A percentile compares a stretch with the other conserved stretches of the same genome.
Conservation (phyloP, 2,797 vertebrate genomes). For the Pitangus sulphuratus region DNA sequence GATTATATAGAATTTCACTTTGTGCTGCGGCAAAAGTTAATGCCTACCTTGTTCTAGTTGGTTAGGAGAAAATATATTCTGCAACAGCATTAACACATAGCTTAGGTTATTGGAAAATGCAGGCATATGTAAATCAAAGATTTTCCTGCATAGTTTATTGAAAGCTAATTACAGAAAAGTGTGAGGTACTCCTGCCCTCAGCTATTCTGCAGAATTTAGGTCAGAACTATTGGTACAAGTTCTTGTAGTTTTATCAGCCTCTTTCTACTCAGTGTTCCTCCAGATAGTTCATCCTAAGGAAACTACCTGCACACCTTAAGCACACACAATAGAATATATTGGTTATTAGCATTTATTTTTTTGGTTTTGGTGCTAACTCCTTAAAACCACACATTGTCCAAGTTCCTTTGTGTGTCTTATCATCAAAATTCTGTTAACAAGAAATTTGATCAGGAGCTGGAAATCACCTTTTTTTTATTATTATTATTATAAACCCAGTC, state of each 20-base stretch:
- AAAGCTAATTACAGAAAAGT: slow-evolving; percentile 11
- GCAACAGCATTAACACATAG: not conserved
- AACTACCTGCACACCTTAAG: not conserved
- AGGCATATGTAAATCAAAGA: not conserved
- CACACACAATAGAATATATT: not conserved
- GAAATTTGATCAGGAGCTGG: slow-evolving; percentile 17
- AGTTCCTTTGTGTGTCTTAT: not conserved
- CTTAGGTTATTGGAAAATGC: slow-evolving; percentile 2
- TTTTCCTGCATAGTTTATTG: not conserved
- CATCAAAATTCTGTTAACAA: not conserved
- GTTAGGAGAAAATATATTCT: slow-evolving; percentile 13
- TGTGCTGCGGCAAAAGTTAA: slow-evolving; percentile 29
- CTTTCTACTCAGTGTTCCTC: not conserved
- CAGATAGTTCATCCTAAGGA: not conserved
- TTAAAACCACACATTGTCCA: not conserved
- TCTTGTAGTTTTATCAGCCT: not conserved
- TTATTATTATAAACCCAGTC: not conserved
- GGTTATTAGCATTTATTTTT: not conserved
- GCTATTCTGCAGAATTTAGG: not conserved
- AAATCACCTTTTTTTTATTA: slow-evolving; percentile 45
- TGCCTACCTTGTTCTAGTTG: not conserved
- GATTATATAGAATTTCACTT: slow-evolving; percentile 35
- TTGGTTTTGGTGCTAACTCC: not conserved
- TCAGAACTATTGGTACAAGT: not conserved
- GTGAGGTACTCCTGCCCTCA: not conserved